Evolutionary conservation across 2,888 invertebrate genomes (phyloP).

Genomic region (Parnassius apollo): DNA sequence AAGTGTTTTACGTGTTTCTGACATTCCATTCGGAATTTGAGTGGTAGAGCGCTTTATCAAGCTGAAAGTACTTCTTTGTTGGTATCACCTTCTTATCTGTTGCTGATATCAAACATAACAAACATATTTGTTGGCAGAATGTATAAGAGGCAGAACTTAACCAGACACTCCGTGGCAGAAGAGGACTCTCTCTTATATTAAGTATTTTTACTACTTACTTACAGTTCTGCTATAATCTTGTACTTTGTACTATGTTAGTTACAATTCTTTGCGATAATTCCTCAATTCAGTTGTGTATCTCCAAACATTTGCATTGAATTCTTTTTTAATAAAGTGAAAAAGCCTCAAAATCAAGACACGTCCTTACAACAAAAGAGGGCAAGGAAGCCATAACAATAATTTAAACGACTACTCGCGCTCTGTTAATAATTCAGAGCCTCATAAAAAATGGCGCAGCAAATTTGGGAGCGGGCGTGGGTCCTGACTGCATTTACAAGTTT

Average conservation of each 20-base stretch:
- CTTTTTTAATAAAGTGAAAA: constrained; percentile 1
- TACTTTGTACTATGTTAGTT: not conserved
- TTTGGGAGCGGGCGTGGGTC: constrained; percentile 21
- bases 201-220: too few species aligned
- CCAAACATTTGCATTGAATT: not conserved
- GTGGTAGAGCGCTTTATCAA: too few species aligned
- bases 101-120: too few species aligned
- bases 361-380: constrained; percentile 32
- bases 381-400: constrained; percentile 58
- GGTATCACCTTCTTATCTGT: too few species aligned
- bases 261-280: not conserved
- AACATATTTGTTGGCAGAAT: too few species aligned
- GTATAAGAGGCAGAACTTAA: too few species aligned
- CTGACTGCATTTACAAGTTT: constrained; percentile 21
- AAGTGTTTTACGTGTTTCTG: too few species aligned
- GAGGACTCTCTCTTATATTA: too few species aligned
- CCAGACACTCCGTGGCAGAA: too few species aligned
- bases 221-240: not conserved
- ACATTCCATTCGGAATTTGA: too few species aligned
- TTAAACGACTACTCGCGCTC: constrained; percentile 53
- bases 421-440: constrained; percentile 67
- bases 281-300: not conserved
- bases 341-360: constrained; percentile 42
- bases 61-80: too few species aligned
- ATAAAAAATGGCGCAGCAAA: constrained; percentile 56